Percentiles rank a stretch among this genome's conserved stretches.
These are phyloP conservation scores for Leucoma salicis DNA, from an alignment of 2,888 invertebrate genomes.

Conservation along the genomic window DNA sequence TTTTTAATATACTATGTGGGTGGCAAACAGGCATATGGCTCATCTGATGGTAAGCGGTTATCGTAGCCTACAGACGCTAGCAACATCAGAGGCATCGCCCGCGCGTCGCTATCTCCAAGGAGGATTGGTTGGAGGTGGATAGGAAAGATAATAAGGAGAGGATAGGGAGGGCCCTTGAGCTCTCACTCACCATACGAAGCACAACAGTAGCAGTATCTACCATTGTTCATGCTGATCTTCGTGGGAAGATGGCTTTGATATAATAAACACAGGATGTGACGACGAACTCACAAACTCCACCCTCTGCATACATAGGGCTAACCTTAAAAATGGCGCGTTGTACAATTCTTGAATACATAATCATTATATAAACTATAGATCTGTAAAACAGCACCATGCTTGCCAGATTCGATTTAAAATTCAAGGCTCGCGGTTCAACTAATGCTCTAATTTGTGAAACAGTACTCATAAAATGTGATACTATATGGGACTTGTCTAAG, in stretches of 20 bases:
- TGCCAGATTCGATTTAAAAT: slow-evolving; percentile 16
- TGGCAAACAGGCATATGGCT: too few species aligned
- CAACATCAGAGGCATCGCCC: too few species aligned
- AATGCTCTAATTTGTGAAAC: slow-evolving; percentile 18
- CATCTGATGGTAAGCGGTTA: too few species aligned
- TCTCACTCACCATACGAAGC: too few species aligned
- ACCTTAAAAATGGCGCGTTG: slow-evolving; percentile 5
- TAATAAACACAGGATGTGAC: slow-evolving; percentile 4
- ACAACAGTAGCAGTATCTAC: too few species aligned
- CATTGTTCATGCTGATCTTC: too few species aligned
- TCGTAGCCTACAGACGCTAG: too few species aligned
- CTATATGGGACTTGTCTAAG: slow-evolving; percentile 12
- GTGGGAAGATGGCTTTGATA: not conserved
- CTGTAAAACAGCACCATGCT: not conserved
- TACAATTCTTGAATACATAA: slow-evolving; percentile 3
- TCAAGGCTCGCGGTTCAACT: slow-evolving; percentile 6
- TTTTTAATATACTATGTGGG: too few species aligned
- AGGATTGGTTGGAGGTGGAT: too few species aligned
- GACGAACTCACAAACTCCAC: not conserved
- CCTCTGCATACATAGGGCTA: not conserved
- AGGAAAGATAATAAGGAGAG: too few species aligned
- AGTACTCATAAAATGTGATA: slow-evolving; percentile 12
- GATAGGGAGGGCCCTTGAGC: too few species aligned
- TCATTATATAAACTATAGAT: slow-evolving; percentile 1
- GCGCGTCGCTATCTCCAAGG: too few species aligned